Conservation (phyloP, 2,113 vertebrate genomes). For the Lycaon pictus region DNA sequence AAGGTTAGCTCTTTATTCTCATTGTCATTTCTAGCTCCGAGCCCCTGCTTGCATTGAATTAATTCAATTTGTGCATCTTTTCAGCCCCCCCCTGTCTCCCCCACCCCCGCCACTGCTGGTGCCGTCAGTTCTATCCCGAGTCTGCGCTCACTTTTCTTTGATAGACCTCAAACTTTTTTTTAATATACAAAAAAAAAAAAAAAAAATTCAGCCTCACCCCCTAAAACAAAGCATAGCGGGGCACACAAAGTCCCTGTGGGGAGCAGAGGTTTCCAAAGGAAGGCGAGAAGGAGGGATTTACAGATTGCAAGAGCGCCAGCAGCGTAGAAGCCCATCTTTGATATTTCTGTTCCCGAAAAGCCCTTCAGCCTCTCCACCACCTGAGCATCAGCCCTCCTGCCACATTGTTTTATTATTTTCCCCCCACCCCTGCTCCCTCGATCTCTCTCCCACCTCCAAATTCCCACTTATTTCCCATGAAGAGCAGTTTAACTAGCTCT, state of each 20-base stretch:
- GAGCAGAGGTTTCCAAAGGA: constrained; percentile 67
- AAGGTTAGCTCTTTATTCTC: neutral
- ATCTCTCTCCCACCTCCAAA: neutral
- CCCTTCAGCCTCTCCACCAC: constrained; percentile 30
- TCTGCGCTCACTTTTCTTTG: constrained; percentile 61
- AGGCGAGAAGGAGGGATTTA: constrained; percentile 54
- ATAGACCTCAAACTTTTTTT: too few species aligned
- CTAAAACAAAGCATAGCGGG: constrained; percentile 74
- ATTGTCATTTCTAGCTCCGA: constrained; percentile 20
- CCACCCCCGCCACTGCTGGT: neutral
- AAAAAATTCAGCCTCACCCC: constrained; percentile 46
- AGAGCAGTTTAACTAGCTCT: constrained; percentile 49
- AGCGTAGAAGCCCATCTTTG: constrained; percentile 62
- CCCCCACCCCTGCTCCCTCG: neutral
- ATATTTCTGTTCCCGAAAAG: constrained; percentile 63
- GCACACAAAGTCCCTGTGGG: constrained; percentile 75
- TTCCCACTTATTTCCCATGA: neutral
- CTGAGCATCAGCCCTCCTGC: neutral
- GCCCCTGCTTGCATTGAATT: constrained; percentile 66
- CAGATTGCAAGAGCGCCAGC: constrained; percentile 10
- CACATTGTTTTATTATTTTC: constrained; percentile 30
- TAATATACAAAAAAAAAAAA: constrained; percentile 10
- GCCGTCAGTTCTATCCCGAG: constrained; percentile 13
- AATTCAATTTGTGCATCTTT: constrained; percentile 69
- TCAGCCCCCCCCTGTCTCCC: neutral